A percentile compares a stretch with the other conserved stretches of the same genome.
These are phyloP conservation scores for Tetramorium simillimum DNA, from an alignment of 1,140 invertebrate genomes.

Conservation along the genomic window DNA sequence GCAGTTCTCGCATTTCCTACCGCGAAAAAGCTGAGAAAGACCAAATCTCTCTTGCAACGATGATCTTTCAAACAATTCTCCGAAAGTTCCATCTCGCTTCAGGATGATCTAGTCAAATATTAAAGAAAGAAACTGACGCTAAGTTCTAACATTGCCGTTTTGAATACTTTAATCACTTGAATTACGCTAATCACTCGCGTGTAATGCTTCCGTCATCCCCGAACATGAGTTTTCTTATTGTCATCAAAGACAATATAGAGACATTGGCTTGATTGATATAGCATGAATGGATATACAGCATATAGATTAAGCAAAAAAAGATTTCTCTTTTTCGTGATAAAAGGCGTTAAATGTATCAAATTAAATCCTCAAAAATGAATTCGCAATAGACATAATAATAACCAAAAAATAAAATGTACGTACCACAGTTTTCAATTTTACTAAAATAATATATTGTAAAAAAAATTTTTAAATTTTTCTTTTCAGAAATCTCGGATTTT, in stretches of 20 bases:
- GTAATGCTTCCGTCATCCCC: not conserved
- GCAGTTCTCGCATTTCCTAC: not conserved
- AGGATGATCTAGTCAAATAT: not conserved
- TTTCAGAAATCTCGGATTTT: not conserved
- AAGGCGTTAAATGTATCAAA: not conserved
- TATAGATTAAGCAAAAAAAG: not conserved
- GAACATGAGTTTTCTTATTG: not conserved
- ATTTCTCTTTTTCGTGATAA: not conserved
- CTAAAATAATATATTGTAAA: not conserved
- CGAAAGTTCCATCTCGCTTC: conserved; percentile 17
- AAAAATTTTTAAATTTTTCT: not conserved
- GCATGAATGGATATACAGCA: not conserved
- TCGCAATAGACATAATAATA: not conserved
- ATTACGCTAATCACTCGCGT: not conserved
- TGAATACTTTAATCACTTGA: not conserved
- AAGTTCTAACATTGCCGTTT: not conserved
- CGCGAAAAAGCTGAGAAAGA: not conserved
- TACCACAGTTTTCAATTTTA: not conserved
- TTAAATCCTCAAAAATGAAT: not conserved
- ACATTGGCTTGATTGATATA: not conserved
- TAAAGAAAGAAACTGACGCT: conserved; percentile 7
- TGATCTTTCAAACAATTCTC: conserved; percentile 9
- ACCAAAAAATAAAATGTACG: not conserved
- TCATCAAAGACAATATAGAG: not conserved
- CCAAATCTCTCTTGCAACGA: conserved; percentile 2